Base-by-base conservation (phyloP, 2,888 invertebrate species). In the Digitonthophagus gazella region DNA sequence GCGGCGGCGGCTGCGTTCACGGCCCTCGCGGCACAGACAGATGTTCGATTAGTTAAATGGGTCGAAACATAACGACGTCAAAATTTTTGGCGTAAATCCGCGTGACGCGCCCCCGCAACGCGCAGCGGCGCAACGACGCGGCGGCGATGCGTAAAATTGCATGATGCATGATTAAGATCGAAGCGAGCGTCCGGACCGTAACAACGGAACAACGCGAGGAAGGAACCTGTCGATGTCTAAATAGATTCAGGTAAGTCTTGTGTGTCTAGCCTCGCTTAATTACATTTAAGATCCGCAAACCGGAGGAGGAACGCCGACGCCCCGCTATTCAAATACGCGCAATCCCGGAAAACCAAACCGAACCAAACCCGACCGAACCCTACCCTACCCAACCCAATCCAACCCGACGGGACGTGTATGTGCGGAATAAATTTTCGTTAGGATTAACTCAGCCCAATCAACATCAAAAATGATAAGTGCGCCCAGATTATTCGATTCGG, bases 11-110 rank as follows among this genome's bases (percentile, higher is more conserved):
- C n/a, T n/a, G n/a, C n/a, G n/a, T n/a, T n/a, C n/a, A n/a, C n/a
- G n/a, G 69, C 66, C 71, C 72, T 65, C 74, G 71, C 72, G 68
- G 68, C 72, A 71, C 74, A 74, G 76, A 76, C 75, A 74, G 73
- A 75, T 74, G 75, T 74, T 75, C 75, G 75, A 76, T 76, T 74
- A 75, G 76, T 76, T 76, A 75, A 76, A 76, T 76, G 75, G 76
- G 74, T 74, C 75, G 76, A 75, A 76, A 75, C 74, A 74, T 74
- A 76, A 76, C 75, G 73, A 74, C 72, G 73, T 75, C 73, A 70
- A 75, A 74, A 76, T 72, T 74, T 74, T 69, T 67, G 67, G 74
- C 71, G 64, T 64, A 61, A 67, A 71, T 67, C 70, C 28, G 28
- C 11, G n/a, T n/a, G n/a, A n/a, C n/a, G n/a, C n/a, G n/a, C n/a